phyloP scores from a whole-genome alignment of 2,797 vertebrate genomes.

The Kryptolebias ocellatus region DNA sequence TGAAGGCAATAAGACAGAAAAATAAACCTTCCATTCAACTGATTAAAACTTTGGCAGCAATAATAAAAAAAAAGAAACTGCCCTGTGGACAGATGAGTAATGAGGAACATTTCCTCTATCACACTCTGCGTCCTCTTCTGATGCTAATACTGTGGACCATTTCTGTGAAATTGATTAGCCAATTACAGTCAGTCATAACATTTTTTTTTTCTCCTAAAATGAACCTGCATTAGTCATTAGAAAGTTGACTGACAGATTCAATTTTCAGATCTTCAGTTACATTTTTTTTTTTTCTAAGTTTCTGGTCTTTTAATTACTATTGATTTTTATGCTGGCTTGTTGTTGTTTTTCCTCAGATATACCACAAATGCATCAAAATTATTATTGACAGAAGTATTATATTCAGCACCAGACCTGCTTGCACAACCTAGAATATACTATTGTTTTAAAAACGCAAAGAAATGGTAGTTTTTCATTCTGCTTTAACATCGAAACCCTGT shows the following conservation, averaged over 20 bases:
- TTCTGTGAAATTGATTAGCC: conserved; percentile 25
- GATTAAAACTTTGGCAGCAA: conserved; percentile 34
- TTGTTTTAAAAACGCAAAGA: too few species aligned
- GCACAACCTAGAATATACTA: too few species aligned
- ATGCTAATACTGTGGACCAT: conserved; percentile 31
- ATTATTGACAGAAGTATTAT: too few species aligned
- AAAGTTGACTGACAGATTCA: conserved; percentile 29
- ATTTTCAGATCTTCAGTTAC: conserved; percentile 6
- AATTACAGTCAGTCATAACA: conserved; percentile 23
- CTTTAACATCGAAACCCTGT: too few species aligned
- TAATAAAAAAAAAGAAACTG: conserved; percentile 1
- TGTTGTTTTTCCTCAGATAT: too few species aligned
- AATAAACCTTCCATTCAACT: conserved; percentile 23
- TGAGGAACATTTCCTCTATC: conserved; percentile 22
- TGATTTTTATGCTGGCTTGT: neutral
- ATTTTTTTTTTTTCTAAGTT: neutral
- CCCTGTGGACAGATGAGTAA: conserved; percentile 28
- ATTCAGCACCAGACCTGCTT: too few species aligned
- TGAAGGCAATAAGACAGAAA: neutral
- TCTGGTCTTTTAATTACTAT: neutral
- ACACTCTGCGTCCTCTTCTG: conserved; percentile 9
- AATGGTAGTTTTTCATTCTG: too few species aligned
- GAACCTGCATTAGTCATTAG: conserved; percentile 5
- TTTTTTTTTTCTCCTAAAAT: neutral
- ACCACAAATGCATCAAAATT: neutral